Base-by-base conservation (phyloP, 2,797 vertebrate species). In the Peromyscus attwateri region DNA sequence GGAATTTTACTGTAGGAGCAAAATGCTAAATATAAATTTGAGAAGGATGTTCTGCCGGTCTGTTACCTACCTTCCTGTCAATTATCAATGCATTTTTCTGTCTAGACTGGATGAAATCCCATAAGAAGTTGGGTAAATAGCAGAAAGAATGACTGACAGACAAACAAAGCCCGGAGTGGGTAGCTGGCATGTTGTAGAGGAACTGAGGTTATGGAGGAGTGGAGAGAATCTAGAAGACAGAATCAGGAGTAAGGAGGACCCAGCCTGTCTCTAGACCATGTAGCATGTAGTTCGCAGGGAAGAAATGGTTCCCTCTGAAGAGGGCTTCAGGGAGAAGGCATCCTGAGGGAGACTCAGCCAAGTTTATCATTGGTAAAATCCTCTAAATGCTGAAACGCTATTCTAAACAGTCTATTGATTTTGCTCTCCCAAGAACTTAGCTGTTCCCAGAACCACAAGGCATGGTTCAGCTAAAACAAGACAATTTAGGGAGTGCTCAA, bases 1-100 rank as follows among this genome's bases (percentile, higher is more conserved):
- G 12, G 64, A 90, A n/a, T 87, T 89, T 79, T 66, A 66, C 43
- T 14, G 34, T 87, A 57, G 83, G 85, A 95, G 77, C 83, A 70
- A 49, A 97, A 79, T 79, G 40, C 6, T 60, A 62, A 13, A 3
- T 60, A 1, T 64, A 93, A 46, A 4, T 87, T 29, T 81, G 17
- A 87, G 84, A 92, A 91, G 4, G n/a, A 80, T 92, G 21, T 27
- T 66, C 6, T 81, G 1, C 57, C 52, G 19, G 23, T 89, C 19
- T 49, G 13, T n/a, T 25, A 37, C 57, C 75, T 52, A 49, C 49
- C 27, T 34, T 34, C 52, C 31, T 46, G 16, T 29, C 64, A 70
- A 87, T 43, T 49, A 34, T 40, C 57, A 23, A n/a, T 64, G 43
- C 64, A 21, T 3, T 23, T 81, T 81, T 25, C 21, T 82, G 82